Evolutionary conservation across 2,797 vertebrate genomes (phyloP), one percentile per base, ranked within the genome.

Genomic region (Falco rusticolus): DNA sequence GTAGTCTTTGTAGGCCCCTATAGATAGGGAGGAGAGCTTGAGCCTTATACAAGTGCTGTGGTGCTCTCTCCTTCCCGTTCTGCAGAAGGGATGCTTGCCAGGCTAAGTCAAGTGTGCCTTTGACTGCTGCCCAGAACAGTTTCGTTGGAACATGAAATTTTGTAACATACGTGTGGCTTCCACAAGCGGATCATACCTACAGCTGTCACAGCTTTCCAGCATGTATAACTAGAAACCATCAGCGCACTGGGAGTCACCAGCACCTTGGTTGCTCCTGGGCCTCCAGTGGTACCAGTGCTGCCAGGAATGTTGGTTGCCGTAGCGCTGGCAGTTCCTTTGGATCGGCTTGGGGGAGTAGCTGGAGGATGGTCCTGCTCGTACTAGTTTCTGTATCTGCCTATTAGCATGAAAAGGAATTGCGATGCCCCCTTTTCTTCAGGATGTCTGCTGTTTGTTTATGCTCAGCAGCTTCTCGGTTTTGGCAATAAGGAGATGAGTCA

Each of bases 401-500:
- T 87, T 70, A 92, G 64, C 56, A 34, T 4, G 41, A 16, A 59
- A 57, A 65, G 79, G 74, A 84, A 48, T 78, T 48, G 57, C 16
- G 3, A 80, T 10, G 9, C 61, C 93, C 43, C 77, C 68, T 93
- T 87, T 94, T 89, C 89, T 90, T 93, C 75, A 78, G 86, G 72
- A 92, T 83, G 57, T 96, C 95, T 96, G 75, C 72, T 93, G 86
- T 94, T 95, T 96, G 84, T 96, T 96, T 96, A 95, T 10, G 2
- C 87, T 95, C 59, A 25, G 57, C 0, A 0, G 37, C 81, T 68
- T 90, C 92, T 95, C 0, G 8, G 86, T 87, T 95, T 96, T 96
- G 94, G 93, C 93, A 96, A 96, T 96, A 96, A 78, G 82, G 65
- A 84, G 89, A 96, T 94, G 96, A 96, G 81, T 96, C 92, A 95